Percentiles rank a stretch among this genome's conserved stretches.
Evolutionary conservation across 2,888 invertebrate species (phyloP).

Genomic region (Trilocha varians): DNA sequence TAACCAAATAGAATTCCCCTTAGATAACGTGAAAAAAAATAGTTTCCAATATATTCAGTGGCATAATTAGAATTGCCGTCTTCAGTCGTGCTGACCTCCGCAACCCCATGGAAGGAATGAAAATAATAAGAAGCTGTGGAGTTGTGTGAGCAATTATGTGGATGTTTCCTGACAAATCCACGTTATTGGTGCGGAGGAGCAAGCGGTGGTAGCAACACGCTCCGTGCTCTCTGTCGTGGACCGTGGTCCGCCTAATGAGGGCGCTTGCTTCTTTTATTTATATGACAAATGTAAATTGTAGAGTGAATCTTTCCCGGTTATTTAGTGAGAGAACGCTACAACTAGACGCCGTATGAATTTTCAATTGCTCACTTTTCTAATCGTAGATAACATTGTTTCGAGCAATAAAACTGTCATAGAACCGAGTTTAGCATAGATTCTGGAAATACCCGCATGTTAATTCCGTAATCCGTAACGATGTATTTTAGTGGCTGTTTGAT

Average conservation of each 20-base stretch:
- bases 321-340: slow-evolving; percentile 41
- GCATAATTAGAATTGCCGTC: slow-evolving; percentile 16
- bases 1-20: slow-evolving; percentile 21
- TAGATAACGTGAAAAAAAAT: slow-evolving; percentile 25
- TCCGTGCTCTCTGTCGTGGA: slow-evolving; percentile 20
- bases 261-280: slow-evolving; percentile 62
- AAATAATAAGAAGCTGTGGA: slow-evolving; percentile 37
- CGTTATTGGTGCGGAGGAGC: slow-evolving; percentile 27
- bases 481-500: slow-evolving; percentile 24
- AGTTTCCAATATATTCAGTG: slow-evolving; percentile 20
- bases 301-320: slow-evolving; percentile 52
- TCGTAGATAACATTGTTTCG: slow-evolving; percentile 26
- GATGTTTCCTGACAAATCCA: slow-evolving; percentile 50
- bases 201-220: slow-evolving; percentile 14
- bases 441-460: slow-evolving; percentile 23
- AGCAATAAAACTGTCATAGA: slow-evolving; percentile 41
- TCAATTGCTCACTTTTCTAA: slow-evolving; percentile 46
- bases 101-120: slow-evolving; percentile 37
- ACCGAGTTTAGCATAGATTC: slow-evolving; percentile 25
- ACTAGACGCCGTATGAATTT: slow-evolving; percentile 42
- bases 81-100: slow-evolving; percentile 39
- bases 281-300: slow-evolving; percentile 64
- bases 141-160: slow-evolving; percentile 41
- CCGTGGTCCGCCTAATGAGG: slow-evolving; percentile 54
- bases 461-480: slow-evolving; percentile 11